phyloP scores from a whole-genome alignment of 1,140 invertebrate genomes.

The Pogonognathellus flavescens region DNA sequence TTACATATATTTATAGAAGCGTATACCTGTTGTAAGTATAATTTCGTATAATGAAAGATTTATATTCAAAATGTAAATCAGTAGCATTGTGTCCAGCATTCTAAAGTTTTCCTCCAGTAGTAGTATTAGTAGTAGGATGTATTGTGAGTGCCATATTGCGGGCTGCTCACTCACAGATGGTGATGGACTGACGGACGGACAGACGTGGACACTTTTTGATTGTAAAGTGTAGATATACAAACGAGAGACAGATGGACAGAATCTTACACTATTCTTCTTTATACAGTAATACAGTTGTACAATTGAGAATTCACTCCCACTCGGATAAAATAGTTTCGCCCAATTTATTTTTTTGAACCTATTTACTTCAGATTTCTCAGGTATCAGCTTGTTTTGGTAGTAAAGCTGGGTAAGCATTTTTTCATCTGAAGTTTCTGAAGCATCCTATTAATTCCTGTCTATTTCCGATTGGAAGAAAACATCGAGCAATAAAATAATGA shows the following conservation, averaged over 20 bases:
- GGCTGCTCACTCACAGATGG: not conserved
- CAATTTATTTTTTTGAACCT: slow-evolving; percentile 23
- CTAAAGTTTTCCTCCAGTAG: not conserved
- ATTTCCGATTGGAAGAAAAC: slow-evolving; percentile 24
- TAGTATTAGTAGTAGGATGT: no score
- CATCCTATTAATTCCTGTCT: slow-evolving; percentile 21
- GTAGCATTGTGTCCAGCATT: not conserved
- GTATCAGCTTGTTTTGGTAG: not conserved
- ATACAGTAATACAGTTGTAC: not conserved
- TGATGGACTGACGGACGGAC: not conserved
- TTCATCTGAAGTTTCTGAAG: not conserved
- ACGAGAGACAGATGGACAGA: slow-evolving; percentile 4
- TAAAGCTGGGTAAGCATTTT: no score
- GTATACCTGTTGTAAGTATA: not conserved
- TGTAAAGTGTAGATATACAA: slow-evolving; percentile 6
- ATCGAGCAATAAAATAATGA: slow-evolving; percentile 44
- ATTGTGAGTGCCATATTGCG: not conserved
- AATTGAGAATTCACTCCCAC: not conserved
- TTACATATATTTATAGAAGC: not conserved
- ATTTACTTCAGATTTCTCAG: slow-evolving; percentile 17
- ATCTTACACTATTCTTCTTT: not conserved
- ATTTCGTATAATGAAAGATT: not conserved
- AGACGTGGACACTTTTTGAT: slow-evolving; percentile 10
- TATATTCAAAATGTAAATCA: slow-evolving; percentile 1
- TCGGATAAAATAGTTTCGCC: slow-evolving; percentile 41